Base-by-base conservation (phyloP, 2,113 vertebrate genomes). In the Abramis brama region DNA sequence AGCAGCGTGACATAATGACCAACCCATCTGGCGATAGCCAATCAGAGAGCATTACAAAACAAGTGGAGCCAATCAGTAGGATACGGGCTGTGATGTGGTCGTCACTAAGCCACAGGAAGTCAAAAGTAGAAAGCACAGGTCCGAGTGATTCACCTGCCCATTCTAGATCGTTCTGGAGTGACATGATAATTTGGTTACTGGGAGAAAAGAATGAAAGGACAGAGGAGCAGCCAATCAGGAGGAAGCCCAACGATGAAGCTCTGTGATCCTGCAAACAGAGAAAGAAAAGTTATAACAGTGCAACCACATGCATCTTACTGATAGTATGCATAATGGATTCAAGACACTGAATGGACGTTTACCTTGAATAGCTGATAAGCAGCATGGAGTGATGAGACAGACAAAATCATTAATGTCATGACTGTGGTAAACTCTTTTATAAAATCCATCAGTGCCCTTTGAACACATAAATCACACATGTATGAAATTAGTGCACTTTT, bases 91-190 rank as follows among this genome's bases (percentile, higher is more conserved):
- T 95, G 90, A 89, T 90, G 86, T 30, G 90, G 86, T 96, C 95
- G 33, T 94, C 89, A 25, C 95, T 95, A 66, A 95, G 91, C 93
- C 95, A 96, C 59, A 96, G 90, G 81, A 94, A 93, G 59, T 93
- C 93, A 23, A 94, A 96, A 30, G 94, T 90, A 17, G 93, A 88
- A 75, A 95, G 87, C 0, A 87, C 90, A 0, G 95, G 92, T 52
- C 92, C 91, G 62, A 96, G 86, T 27, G 93, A 87, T 77, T 93
- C 91, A 0, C 86, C 79, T 0, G 90, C 92, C 94, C 93, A 95
- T 85, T 92, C 89, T 50, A 90, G 85, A 30, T 95, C 92, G 6
- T 77, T 89, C 89, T 90, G 93, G 25, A 94, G 12, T 17, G 86
- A 88, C 0, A 9, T 45, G 25, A 93, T 55, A 70, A 83, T 6